phyloP scores from a whole-genome alignment of 2,113 vertebrate genomes.

The Barnardius zonarius region DNA sequence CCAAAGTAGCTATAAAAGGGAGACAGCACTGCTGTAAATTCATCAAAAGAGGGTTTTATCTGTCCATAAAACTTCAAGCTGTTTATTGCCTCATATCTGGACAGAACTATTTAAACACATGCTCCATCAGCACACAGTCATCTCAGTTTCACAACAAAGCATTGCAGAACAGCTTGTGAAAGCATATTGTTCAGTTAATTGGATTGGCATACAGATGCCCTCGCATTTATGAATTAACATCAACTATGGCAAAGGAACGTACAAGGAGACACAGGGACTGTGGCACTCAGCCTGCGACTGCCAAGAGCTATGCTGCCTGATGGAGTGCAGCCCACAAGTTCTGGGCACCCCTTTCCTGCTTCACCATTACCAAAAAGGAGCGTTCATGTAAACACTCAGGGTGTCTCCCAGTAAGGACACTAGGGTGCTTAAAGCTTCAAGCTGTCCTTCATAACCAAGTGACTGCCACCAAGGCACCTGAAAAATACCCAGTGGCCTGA shows the following conservation, averaged over 20 bases:
- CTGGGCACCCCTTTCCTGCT: neutral
- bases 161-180: slow-evolving; percentile 54
- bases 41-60: slow-evolving; percentile 27
- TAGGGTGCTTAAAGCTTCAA: neutral
- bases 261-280: neutral
- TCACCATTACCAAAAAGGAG: neutral
- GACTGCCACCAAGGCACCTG: neutral
- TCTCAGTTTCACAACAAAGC: slow-evolving; percentile 52
- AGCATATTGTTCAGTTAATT: slow-evolving; percentile 65
- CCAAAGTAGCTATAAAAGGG: neutral
- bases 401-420: neutral
- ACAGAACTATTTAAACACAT: slow-evolving; percentile 49
- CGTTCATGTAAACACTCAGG: neutral
- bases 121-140: neutral
- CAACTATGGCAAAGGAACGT: neutral
- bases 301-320: neutral
- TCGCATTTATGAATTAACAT: slow-evolving; percentile 20
- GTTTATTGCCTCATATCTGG: neutral
- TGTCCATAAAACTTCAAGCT: slow-evolving; percentile 44
- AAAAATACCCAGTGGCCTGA: neutral
- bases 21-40: slow-evolving; percentile 2
- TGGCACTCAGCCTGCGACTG: neutral
- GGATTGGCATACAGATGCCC: slow-evolving; percentile 44
- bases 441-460: neutral
- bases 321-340: neutral